Evolutionary conservation across 2,113 vertebrate genomes (phyloP), one percentile per base, ranked within the genome.

Genomic region (Sinocyclocheilus maitianheensis): DNA sequence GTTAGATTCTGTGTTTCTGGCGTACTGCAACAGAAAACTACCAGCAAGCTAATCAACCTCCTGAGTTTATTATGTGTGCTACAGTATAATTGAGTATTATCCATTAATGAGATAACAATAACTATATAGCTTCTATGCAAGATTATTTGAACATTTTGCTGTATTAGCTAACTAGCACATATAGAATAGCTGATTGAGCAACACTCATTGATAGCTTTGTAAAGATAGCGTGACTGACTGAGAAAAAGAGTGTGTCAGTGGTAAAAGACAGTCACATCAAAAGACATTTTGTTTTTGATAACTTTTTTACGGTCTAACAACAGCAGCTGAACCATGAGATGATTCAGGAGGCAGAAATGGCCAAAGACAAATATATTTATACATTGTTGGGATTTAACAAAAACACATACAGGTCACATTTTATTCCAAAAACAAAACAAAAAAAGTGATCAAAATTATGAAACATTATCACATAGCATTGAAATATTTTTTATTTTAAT

Each of bases 241-340:
- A 81, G 14, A 53, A 80, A 12, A 8, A 62, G 46, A 58, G 51
- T 78, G 34, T 48, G 62, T 55, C 18, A 43, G 43, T 24, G 43
- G 69, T 77, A 16, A 81, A 48, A 77, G 60, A 0, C 12, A 26
- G 82, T 79, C 58, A 72, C 9, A 14, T 22, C 40, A 82, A 83
- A 53, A 71, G 18, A 14, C 65, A n/a, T 72, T 71, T 82, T 9
- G 24, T 69, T 43, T 24, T 3, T 51, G 30, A 69, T 69, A 69
- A 69, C 24, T 26, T 82, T 51, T 26, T 51, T 26, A 48, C 5
- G 12, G 72, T 75, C 72, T 75, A 75, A 75, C 22, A 46, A 75
- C 40, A 13, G 71, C 40, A 75, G 10, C 12, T 75, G 72, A 48
- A 75, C 72, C 72, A 75, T 51, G 63, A 71, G 8, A 82, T 82